Base-by-base conservation (phyloP, 2,888 invertebrate species). In the Ypsolopha scabrella region DNA sequence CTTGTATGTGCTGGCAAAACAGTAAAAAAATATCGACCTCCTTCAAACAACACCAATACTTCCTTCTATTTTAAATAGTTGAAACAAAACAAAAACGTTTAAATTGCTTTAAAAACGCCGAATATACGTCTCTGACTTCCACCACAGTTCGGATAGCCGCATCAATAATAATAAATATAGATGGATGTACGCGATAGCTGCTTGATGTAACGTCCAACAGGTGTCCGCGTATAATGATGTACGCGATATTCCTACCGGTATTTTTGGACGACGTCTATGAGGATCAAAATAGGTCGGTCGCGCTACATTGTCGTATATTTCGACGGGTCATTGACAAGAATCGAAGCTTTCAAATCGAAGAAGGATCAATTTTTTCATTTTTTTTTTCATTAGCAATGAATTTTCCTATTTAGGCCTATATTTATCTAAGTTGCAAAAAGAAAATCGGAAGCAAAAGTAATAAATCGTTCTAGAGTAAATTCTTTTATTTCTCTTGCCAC, bases 181-280 rank as follows among this genome's bases (percentile, higher is more conserved):
- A 52, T 44, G 36, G 45, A 52, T 55, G 43, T 39, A 11, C 51
- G 43, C 51, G 48, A 43, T 48, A 51, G 38, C 43, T 34, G 41
- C 47, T 54, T 56, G 54, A 54, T 56, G 51, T 52, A 56, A 52
- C 45, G 48, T 43, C 35, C 44, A 57, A 55, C 56, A 57, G 56
- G 56, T 57, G 56, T 53, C 52, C 53, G 10, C 48, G 41, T 44
- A 47, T 55, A 54, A 56, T 55, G 56, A 54, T 52, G 53, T 50
- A 53, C 55, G 52, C 47, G 45, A 33, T 24, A 49, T 39, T 11
- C 48, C n/a, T 50, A 36, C 48, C 11, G 36, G 35, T 50, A 50
- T 43, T 50, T 50, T 50, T 36, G 36, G 50, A 50, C 13, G 35
- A 11, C n/a, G 36, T 47, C 47, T 47, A 43, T 50, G 46, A 11